Percentiles rank a stretch among this genome's conserved stretches.
phyloP scores from a whole-genome alignment of 2,888 invertebrate species.

The Athetis lepigone region DNA sequence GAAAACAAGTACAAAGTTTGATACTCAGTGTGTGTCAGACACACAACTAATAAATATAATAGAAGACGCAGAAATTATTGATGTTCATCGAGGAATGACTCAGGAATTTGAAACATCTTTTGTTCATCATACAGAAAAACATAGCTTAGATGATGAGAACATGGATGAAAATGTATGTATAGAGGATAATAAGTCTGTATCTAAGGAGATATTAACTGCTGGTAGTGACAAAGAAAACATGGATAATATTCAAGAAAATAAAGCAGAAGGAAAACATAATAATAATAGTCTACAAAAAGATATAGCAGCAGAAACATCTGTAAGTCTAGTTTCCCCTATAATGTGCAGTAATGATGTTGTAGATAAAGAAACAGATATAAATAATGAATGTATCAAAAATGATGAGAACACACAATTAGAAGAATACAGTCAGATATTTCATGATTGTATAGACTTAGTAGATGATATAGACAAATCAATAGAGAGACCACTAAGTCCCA shows the following conservation, averaged over 20 bases:
- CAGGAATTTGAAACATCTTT: conserved; percentile 77
- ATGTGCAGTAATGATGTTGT: conserved; percentile 41
- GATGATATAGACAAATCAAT: conserved; percentile 38
- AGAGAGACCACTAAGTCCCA: conserved; percentile 71
- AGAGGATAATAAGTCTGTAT: neutral
- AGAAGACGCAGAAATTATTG: conserved; percentile 77
- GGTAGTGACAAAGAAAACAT: neutral
- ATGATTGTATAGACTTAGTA: conserved; percentile 33
- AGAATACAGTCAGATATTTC: conserved; percentile 25
- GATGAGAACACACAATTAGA: conserved; percentile 14
- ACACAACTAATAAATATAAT: conserved; percentile 82
- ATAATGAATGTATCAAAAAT: neutral
- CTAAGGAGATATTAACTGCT: neutral
- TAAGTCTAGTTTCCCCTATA: conserved; percentile 42
- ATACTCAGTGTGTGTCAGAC: conserved; percentile 81
- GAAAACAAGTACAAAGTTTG: conserved; percentile 71
- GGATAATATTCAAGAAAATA: conserved; percentile 19
- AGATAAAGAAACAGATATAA: neutral
- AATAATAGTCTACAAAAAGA: conserved; percentile 13
- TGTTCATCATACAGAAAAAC: conserved; percentile 41
- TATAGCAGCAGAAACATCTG: conserved; percentile 13
- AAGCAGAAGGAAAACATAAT: neutral
- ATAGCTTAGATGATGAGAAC: neutral
- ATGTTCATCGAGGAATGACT: conserved; percentile 70
- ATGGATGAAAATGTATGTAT: neutral